A percentile compares a stretch with the other conserved stretches of the same genome.
phyloP scores from a whole-genome alignment of 2,888 invertebrate genomes.

The Beris chalybata region DNA sequence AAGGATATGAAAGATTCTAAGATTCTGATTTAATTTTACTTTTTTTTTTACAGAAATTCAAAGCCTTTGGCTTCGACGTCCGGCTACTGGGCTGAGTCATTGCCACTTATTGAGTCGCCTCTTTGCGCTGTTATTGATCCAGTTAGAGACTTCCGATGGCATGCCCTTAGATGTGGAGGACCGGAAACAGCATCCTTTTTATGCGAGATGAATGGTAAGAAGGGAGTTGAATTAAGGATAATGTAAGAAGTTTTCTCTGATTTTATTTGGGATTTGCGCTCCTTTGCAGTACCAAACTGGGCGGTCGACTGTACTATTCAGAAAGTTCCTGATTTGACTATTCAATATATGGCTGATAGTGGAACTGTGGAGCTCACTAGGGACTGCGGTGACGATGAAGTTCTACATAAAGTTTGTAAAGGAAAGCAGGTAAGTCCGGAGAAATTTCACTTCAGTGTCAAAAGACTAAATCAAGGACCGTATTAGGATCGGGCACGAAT shows the following conservation, averaged over 20 bases:
- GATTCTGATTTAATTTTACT: slow-evolving; percentile 8
- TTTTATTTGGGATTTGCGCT: slow-evolving; percentile 23
- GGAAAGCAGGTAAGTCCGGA: slow-evolving; percentile 66
- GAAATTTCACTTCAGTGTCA: neutral
- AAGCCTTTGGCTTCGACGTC: slow-evolving; percentile 53
- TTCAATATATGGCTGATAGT: slow-evolving; percentile 75
- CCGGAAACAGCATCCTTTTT: slow-evolving; percentile 78
- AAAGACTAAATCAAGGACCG: neutral
- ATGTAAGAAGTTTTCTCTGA: slow-evolving; percentile 19
- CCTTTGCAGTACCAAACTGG: slow-evolving; percentile 71
- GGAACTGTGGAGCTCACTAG: slow-evolving; percentile 74
- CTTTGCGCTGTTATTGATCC: slow-evolving; percentile 77
- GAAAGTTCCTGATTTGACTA: slow-evolving; percentile 72
- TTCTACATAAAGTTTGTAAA: slow-evolving; percentile 72
- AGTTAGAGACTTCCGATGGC: slow-evolving; percentile 76
- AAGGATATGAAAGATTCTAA: slow-evolving; percentile 25
- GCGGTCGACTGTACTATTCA: slow-evolving; percentile 75
- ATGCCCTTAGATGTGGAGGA: slow-evolving; percentile 73
- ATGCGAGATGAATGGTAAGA: slow-evolving; percentile 75
- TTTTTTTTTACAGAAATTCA: slow-evolving; percentile 48
- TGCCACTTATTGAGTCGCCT: slow-evolving; percentile 65
- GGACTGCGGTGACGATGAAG: slow-evolving; percentile 74
- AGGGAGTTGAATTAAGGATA: slow-evolving; percentile 4
- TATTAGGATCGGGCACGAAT: slow-evolving; percentile 36
- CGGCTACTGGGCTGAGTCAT: slow-evolving; percentile 73